Evolutionary conservation across 2,888 invertebrate genomes (phyloP).

Genomic region (Oscheius sp.): DNA sequence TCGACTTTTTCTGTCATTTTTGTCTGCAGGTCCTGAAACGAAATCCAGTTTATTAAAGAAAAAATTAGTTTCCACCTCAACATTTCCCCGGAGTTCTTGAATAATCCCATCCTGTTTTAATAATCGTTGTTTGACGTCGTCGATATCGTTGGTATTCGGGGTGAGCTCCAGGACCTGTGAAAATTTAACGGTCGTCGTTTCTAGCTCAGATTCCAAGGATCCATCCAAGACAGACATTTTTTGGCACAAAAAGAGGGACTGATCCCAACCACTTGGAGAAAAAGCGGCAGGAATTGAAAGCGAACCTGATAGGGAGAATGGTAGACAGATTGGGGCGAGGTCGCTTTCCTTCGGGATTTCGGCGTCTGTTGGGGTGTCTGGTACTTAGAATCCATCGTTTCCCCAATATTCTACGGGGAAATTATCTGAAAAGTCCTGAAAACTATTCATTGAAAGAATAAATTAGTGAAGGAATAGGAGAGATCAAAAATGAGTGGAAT

Average conservation of each 20-base stretch:
- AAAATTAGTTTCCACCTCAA: slow-evolving; percentile 9
- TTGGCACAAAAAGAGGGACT: background rate
- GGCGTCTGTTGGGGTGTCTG: slow-evolving; percentile 17
- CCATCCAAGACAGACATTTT: background rate
- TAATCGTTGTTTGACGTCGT: slow-evolving; percentile 9
- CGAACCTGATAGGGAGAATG: slow-evolving; percentile 28
- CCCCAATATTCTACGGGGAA: background rate
- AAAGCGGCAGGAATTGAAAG: slow-evolving; percentile 1
- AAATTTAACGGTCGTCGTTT: background rate
- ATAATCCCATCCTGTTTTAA: slow-evolving; percentile 28
- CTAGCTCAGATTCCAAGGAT: background rate
- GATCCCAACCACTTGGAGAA: background rate
- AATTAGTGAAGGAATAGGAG: background rate
- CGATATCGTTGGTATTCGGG: background rate
- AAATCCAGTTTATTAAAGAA: background rate
- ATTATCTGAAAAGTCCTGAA: background rate
- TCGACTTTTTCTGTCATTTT: slow-evolving; percentile 6
- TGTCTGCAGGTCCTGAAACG: slow-evolving; percentile 10
- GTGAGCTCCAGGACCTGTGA: slow-evolving; percentile 25
- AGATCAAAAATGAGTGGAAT: too few species aligned
- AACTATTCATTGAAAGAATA: background rate
- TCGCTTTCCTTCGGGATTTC: slow-evolving; percentile 15
- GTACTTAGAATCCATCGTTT: slow-evolving; percentile 12
- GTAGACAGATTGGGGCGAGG: slow-evolving; percentile 24
- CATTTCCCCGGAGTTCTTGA: slow-evolving; percentile 19